Conservation (phyloP, 2,888 invertebrate genomes). For the Drosophila limbata region DNA sequence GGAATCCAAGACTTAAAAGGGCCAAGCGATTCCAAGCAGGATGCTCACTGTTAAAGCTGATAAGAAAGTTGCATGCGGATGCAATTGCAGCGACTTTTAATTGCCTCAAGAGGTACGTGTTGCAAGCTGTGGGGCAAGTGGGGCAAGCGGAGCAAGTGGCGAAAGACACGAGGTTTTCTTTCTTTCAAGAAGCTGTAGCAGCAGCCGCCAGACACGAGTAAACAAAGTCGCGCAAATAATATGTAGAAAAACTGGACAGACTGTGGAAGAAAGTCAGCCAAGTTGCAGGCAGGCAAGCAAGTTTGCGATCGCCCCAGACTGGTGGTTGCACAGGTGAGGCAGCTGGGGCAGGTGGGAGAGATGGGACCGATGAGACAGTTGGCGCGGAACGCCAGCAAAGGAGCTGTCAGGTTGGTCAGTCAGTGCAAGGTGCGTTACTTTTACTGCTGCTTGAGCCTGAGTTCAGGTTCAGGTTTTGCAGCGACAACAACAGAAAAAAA, state of each 20-base stretch:
- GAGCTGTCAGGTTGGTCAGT: slow-evolving; percentile 60
- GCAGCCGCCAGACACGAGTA: slow-evolving; percentile 39
- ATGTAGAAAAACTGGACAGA: slow-evolving; percentile 77
- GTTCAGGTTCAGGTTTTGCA: slow-evolving; percentile 37
- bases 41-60: slow-evolving; percentile 39
- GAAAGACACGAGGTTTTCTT: slow-evolving; percentile 27
- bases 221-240: slow-evolving; percentile 69
- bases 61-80: slow-evolving; percentile 76
- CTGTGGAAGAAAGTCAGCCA: slow-evolving; percentile 71
- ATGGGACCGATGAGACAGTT: slow-evolving; percentile 34
- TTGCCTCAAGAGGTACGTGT: slow-evolving; percentile 51
- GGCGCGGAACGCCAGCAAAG: slow-evolving; percentile 45
- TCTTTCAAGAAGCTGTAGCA: slow-evolving; percentile 42
- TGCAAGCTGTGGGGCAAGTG: not conserved
- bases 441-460: slow-evolving; percentile 52
- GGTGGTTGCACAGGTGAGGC: slow-evolving; percentile 22
- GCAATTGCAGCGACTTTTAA: slow-evolving; percentile 61
- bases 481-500: slow-evolving; percentile 25
- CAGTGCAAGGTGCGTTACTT: slow-evolving; percentile 72
- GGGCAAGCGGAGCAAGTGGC: not conserved
- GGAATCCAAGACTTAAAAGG: not conserved
- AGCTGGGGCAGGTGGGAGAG: slow-evolving; percentile 2
- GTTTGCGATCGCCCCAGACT: slow-evolving; percentile 59
- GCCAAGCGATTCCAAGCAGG: slow-evolving; percentile 45
- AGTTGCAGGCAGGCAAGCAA: slow-evolving; percentile 49